These are phyloP conservation scores for Nematostella vectensis DNA, from an alignment of 92 coral and sea anemone species.

Conservation along the genomic window DNA sequence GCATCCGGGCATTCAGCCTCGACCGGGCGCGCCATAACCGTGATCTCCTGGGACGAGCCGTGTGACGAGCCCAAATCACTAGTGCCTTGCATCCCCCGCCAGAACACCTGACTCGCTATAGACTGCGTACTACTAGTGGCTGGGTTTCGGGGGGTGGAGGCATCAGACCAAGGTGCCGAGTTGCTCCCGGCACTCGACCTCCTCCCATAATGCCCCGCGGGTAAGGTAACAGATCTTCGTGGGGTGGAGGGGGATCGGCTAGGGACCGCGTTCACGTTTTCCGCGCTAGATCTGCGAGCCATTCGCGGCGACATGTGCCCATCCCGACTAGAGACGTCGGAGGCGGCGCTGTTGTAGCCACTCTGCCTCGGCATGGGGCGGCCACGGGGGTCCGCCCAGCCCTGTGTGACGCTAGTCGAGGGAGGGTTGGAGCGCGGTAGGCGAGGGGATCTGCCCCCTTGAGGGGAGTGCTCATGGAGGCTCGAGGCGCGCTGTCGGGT, in stretches of 20 bases:
- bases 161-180: conserved; percentile 52
- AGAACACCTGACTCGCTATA: conserved; percentile 58
- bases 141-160: conserved; percentile 54
- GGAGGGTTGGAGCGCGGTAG: conserved; percentile 59
- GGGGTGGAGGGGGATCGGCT: conserved; percentile 51
- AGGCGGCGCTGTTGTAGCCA: conserved; percentile 38
- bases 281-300: conserved; percentile 70
- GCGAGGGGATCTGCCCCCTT: conserved; percentile 52
- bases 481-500: conserved; percentile 57
- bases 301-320: conserved; percentile 65
- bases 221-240: conserved; percentile 37
- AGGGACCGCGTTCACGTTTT: conserved; percentile 35
- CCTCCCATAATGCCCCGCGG: conserved; percentile 29
- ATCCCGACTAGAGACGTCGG: conserved; percentile 44
- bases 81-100: conserved; percentile 72
- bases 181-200: conserved; percentile 47
- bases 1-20: conserved; percentile 62
- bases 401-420: conserved; percentile 2
- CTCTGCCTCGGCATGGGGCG: conserved; percentile 46
- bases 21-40: conserved; percentile 62
- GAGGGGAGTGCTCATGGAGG: conserved; percentile 40
- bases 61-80: conserved; percentile 96
- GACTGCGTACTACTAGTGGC: conserved; percentile 70
- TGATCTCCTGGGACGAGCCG: conserved; percentile 86
- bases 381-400: conserved; percentile 31